Base-by-base conservation (phyloP, 2,888 invertebrate species). In the Mallateleia sp. region DNA sequence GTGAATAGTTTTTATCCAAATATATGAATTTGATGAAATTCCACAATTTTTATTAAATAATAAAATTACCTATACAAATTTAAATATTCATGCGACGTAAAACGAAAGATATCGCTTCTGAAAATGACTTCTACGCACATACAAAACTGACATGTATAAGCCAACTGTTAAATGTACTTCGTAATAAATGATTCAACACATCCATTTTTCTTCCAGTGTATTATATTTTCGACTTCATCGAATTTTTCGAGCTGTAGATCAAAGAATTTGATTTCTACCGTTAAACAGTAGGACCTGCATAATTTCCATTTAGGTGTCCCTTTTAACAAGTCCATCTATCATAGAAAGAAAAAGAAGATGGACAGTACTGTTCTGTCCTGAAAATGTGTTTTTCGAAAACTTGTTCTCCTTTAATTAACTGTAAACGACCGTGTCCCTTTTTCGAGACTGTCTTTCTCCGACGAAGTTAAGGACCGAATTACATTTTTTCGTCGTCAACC, bases 211-310 rank as follows among this genome's bases (percentile, higher is more conserved):
- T 64, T 72, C 54, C 18, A 3, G 11, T n/a, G 15, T 20, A 58
- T 67, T 50, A 50, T 38, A 60, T 38, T 28, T 9, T 25, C 11
- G 28, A 22, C 18, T 28, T 18, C 50, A 56, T 54, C 64, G 52
- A 62, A 32, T 75, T 75, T 81, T 64, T 34, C 28, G 6, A 52
- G 47, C 47, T 18, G 52, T 18, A 58, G 69, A 82, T 75, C 69
- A 62, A 62, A 75, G 74, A 60, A 60, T 45, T 69, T 50, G 32
- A 28, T 69, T 75, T 77, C 47, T 50, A 58, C 58, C 77, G 64
- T 77, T 77, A 83, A 82, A 83, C 83, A 83, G 83, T 77, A 83
- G 83, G 74, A 83, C 69, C 69, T 75, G 77, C 56, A 77, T 71
- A 62, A 77, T 83, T 83, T 77, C 54, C 47, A 71, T 77, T 71